These are phyloP conservation scores for Hypselothyrea guttata DNA, from an alignment of 2,888 invertebrate species.

Conservation along the genomic window DNA sequence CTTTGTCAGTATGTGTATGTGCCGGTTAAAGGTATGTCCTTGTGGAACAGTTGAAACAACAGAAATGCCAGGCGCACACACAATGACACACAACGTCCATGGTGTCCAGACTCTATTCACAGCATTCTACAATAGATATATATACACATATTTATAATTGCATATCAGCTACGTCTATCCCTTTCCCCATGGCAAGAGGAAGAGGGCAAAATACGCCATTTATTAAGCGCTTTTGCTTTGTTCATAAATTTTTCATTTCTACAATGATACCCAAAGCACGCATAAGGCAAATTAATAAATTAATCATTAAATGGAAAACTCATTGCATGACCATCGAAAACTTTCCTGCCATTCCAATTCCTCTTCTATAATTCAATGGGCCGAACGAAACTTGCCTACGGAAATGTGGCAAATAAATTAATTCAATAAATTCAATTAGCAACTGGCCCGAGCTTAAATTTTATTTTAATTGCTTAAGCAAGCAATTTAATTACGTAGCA, in stretches of 20 bases:
- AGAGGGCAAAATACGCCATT: constrained; percentile 12
- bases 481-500: too few species aligned
- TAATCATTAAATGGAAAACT: constrained; percentile 31
- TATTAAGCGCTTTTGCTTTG: constrained; percentile 20
- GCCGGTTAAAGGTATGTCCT: constrained; percentile 36
- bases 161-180: constrained; percentile 30
- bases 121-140: constrained; percentile 44
- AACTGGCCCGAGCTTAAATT: too few species aligned
- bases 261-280: constrained; percentile 34
- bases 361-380: constrained; percentile 35
- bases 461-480: too few species aligned
- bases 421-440: constrained; percentile 11
- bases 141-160: constrained; percentile 45
- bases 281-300: constrained; percentile 48
- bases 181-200: constrained; percentile 7
- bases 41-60: constrained; percentile 29
- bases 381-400: constrained; percentile 10
- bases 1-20: constrained; percentile 7
- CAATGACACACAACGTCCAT: constrained; percentile 38
- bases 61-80: constrained; percentile 5
- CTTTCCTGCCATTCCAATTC: constrained; percentile 31
- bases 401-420: constrained; percentile 19
- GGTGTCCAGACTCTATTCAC: constrained; percentile 42
- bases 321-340: constrained; percentile 35
- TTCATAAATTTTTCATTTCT: constrained; percentile 35